Percentiles rank a stretch among this genome's conserved stretches.
These are phyloP conservation scores for Phyllotis vaccarum DNA, from an alignment of 2,797 vertebrate species.

Conservation along the genomic window DNA sequence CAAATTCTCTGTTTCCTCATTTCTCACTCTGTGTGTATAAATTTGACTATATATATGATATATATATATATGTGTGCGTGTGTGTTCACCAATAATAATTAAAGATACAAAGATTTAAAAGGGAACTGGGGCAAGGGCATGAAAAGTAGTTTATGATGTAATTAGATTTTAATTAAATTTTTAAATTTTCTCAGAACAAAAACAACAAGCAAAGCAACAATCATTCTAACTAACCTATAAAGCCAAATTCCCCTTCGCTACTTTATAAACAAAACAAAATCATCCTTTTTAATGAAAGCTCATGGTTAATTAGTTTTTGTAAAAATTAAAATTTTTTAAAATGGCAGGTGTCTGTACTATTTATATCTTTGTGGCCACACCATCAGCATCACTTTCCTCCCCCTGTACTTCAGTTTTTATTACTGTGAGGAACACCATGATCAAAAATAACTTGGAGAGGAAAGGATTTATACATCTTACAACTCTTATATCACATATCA, in stretches of 20 bases:
- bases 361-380: neutral
- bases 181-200: neutral
- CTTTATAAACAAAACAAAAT: constrained; percentile 30
- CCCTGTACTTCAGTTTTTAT: neutral
- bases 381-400: neutral
- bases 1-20: neutral
- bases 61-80: neutral
- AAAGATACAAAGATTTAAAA: neutral
- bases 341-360: neutral
- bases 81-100: neutral
- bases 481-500: neutral
- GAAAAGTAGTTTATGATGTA: neutral
- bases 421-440: no score
- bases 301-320: constrained; percentile 3
- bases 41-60: neutral
- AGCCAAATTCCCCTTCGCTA: neutral
- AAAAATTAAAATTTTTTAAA: neutral
- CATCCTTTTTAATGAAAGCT: neutral
- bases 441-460: no score
- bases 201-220: neutral
- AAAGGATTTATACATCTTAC: neutral
- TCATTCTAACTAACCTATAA: neutral
- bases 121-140: neutral
- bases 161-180: neutral
- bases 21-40: neutral